A percentile compares a stretch with the other conserved stretches of the same genome.
Conservation (phyloP, 2,113 vertebrate genomes). For the rabbit (Oryctolagus cuniculus) region mOryCun1.1 NC_091447.1:52752501-52753000, state of each 20-base stretch:
- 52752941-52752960: too few relatives aligned
- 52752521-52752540: conserved; percentile 30
- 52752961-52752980: too few relatives aligned
- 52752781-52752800: background rate
- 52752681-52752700: conserved; percentile 61
- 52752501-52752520: too few relatives aligned
- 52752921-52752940: too few relatives aligned
- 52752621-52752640: conserved; percentile 62
- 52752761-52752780: conserved; percentile 34
- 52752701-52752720: conserved; percentile 48
- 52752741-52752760: background rate
- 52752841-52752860: too few relatives aligned
- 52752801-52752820: background rate
- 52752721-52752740: conserved; percentile 37
- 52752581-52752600: conserved; percentile 60
- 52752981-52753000: too few relatives aligned
- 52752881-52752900: too few relatives aligned
- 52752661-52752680: conserved; percentile 64
- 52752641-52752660: conserved; percentile 6
- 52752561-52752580: conserved; percentile 49
- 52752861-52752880: too few relatives aligned
- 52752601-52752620: conserved; percentile 10
- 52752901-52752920: too few relatives aligned
- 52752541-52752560: background rate
- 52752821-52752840: background rate